Base-by-base conservation (phyloP, 2,888 invertebrate genomes). In the Sinelater perroti region DNA sequence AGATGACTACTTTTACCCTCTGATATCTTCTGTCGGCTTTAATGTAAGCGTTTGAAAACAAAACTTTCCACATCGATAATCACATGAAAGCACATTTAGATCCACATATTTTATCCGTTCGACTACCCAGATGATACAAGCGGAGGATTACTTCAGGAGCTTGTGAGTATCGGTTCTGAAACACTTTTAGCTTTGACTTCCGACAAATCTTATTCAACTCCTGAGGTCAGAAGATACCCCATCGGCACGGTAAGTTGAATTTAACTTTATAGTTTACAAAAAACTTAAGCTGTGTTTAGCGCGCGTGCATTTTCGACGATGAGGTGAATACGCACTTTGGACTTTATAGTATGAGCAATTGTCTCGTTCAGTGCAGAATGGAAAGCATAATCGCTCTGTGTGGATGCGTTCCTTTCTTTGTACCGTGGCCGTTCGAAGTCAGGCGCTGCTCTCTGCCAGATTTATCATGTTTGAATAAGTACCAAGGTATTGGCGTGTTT, bases 341-440 rank as follows among this genome's bases (percentile, higher is more conserved):
- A 31, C 3, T 21, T 8, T 59, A 59, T 14, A 59, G 54, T 47
- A 10, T 31, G 5, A 56, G 46, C 20, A 56, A 60, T 11, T 60
- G 60, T 21, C 21, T 60, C 7, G n/a, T 51, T 2, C 40, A 51
- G 26, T 60, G 60, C 21, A 14, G 47, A 38, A 10, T 56, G 7
- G 11, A 45, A 26, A 51, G 50, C 6, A 51, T 55, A 6, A 10
- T 46, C 1, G 35, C 50, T 5, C 24, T 60, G 1, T 60, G 60
- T 13, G 3, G 35, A 18, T 60, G 60, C 21, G 17, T 40, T 8
- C 50, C 60, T 2, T 51, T 51, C 31, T 17, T 28, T n/a, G 5
- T 46, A 6, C 17, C 30, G 21, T 3, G 11, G 11, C 5, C 16
- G 7, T 0, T 4, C 0, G 3, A 24, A 4, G 28, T 8, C 7